phyloP scores from a whole-genome alignment of 2,888 invertebrate genomes.

The Catocala sponsa region DNA sequence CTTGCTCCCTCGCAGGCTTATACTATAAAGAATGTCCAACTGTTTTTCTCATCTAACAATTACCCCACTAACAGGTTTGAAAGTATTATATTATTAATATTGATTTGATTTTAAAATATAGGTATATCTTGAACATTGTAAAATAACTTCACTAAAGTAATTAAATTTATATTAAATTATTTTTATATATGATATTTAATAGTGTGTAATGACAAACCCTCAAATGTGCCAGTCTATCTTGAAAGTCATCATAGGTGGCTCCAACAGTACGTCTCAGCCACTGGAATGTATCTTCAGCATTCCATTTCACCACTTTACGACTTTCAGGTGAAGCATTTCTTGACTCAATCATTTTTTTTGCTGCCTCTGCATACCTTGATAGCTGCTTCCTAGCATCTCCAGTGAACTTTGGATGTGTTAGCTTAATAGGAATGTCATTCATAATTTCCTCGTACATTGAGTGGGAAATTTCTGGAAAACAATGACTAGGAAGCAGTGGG shows the following conservation, averaged over 20 bases:
- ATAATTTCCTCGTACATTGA: slow-evolving; percentile 99
- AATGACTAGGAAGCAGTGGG: slow-evolving; percentile 96
- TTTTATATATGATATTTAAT: slow-evolving; percentile 5
- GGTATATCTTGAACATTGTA: too few relatives aligned
- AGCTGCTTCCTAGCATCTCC: slow-evolving; percentile 98
- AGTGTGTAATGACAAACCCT: slow-evolving; percentile 83
- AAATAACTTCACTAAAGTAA: too few relatives aligned
- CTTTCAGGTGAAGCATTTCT: slow-evolving; percentile 97
- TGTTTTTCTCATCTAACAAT: too few relatives aligned
- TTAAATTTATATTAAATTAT: too few relatives aligned
- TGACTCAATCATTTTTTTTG: slow-evolving; percentile 98
- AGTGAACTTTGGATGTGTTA: slow-evolving; percentile 98
- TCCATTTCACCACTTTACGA: slow-evolving; percentile 99
- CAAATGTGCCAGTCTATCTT: slow-evolving; percentile 95
- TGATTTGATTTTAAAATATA: too few relatives aligned
- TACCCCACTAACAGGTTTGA: too few relatives aligned
- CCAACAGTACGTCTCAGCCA: slow-evolving; percentile 98
- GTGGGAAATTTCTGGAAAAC: slow-evolving; percentile 96
- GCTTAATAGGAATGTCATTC: slow-evolving; percentile 98
- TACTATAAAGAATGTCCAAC: too few relatives aligned
- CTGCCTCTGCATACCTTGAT: slow-evolving; percentile 97
- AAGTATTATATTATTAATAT: too few relatives aligned
- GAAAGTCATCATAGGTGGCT: slow-evolving; percentile 97
- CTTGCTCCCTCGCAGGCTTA: too few relatives aligned
- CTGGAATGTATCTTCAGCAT: slow-evolving; percentile 98